Base-by-base conservation (phyloP, 1,140 invertebrate genomes). In the Formica selysi region DNA sequence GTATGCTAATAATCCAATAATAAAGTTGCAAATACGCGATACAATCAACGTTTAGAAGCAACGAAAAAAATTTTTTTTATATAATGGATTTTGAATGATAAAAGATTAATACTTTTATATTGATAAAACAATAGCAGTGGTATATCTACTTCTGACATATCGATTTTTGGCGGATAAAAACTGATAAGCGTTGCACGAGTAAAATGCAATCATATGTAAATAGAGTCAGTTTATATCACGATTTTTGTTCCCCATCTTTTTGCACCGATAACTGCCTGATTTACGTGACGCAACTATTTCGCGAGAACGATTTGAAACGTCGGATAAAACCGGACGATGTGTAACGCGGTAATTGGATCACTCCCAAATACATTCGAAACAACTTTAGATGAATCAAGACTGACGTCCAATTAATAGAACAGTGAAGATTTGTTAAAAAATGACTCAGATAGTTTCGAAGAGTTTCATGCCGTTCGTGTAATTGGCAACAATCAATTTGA, bases 381-480 rank as follows among this genome's bases (percentile, higher is more conserved):
- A 48, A 61, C 19, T 48, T 44, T n/a, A 29, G 41, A 74, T 83
- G 38, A 22, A 73, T 61, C 32, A 44, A 38, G 54, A 73, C n/a
- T 73, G 44, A 61, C 11, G 36, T 8, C 1, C 68, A 61, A 83
- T 48, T 83, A 74, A 59, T 61, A n/a, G 19, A 73, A 80, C 8
- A 19, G 8, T 48, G 32, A 65, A 83, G 68, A 74, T 48, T 13
- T 7, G 36, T 74, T 62, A 62, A 83, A 74, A 83, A 83, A 74
- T 81, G 7, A 61, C 38, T 22, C 38, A 74, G 19, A 29, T 22
- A 44, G 22, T 5, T 44, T 32, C 79, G 2, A 16, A 19, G 19
- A 73, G 57, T 81, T 54, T 73, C 4, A 38, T 32, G 19, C 29
- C 19, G 67, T 48, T 81, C 54, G 51, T 81, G 54, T 62, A 81